Conservation (phyloP, 1,140 invertebrate genomes). For the Drosophila repleta region DNA sequence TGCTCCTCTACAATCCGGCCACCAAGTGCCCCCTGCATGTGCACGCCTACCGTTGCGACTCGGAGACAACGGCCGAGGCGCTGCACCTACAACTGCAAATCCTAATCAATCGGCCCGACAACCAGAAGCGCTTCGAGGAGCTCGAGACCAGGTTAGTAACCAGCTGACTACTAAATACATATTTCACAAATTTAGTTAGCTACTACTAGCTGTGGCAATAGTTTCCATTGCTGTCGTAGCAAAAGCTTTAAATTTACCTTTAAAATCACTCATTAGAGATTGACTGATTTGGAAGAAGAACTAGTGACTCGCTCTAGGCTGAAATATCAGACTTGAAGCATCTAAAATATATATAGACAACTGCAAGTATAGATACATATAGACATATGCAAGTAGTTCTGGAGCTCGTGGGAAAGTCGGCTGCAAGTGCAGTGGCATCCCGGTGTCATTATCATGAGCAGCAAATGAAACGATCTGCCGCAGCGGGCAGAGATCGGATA, state of each 20-base stretch:
- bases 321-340: too few relatives aligned
- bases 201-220: too few relatives aligned
- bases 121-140: conserved; percentile 92
- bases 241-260: too few relatives aligned
- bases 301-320: too few relatives aligned
- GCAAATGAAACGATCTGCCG: conserved; percentile 3
- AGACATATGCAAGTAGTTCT: not conserved
- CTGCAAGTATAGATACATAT: not conserved
- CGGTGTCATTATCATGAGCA: conserved; percentile 2
- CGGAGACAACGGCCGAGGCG: conserved; percentile 94
- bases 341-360: too few relatives aligned
- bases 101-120: conserved; percentile 93
- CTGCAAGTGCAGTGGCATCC: conserved; percentile 4
- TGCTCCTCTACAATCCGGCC: conserved; percentile 95
- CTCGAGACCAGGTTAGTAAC: conserved; percentile 86
- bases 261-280: too few relatives aligned
- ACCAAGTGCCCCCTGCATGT: conserved; percentile 95
- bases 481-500: conserved; percentile 2
- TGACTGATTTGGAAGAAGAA: too few relatives aligned
- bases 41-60: conserved; percentile 97
- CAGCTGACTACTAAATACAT: not conserved
- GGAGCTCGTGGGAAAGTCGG: conserved; percentile 1
- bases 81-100: conserved; percentile 92
- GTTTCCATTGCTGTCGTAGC: too few relatives aligned
- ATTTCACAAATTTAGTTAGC: not conserved